Evolutionary conservation across 2,888 invertebrate species (phyloP), one percentile per base, ranked within the genome.

Genomic region (Creontiades dilutus): DNA sequence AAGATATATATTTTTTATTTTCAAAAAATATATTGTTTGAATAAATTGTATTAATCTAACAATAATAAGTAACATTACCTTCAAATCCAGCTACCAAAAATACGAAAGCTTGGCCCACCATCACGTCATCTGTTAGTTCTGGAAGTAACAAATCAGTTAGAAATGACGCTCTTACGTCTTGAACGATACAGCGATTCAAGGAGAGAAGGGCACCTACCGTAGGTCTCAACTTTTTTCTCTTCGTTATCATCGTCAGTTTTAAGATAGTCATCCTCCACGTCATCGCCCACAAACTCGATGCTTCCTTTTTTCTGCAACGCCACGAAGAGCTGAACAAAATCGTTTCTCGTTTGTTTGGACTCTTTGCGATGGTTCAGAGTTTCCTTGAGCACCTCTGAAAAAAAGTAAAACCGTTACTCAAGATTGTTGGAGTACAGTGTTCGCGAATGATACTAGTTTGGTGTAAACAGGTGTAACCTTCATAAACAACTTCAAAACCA

Each of bases 31-130:
- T n/a, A n/a, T n/a, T n/a, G n/a, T n/a, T 37, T 37, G 3, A 37
- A 37, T 37, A 7, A 37, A 37, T 37, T 37, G 7, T 37, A 7
- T 4, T 37, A 2, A 37, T 37, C 7, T 2, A 2, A 37, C 7
- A 2, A 37, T 4, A 37, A 2, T 37, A n/a, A 37, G 37, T 37
- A 7, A 4, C 37, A 52, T n/a, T 47, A 57, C 86, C 68, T 80
- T 90, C 90, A 27, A 90, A 80, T 19, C 90, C 90, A 14, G 90
- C 86, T 11, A 78, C 52, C 37, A 90, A 47, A 48, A 90, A 90
- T 46, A 87, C 68, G 78, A 87, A 86, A 14, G 90, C 86, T 37
- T 90, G 86, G 4, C 86, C 86, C 7, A 86, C 75, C 80, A 90
- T 55, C 16, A 81, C 19, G 13, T 86, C 81, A 52, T 88, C 87